phyloP scores from a whole-genome alignment of 2,888 invertebrate species.

The Parapristionchus giblindavisi region DNA sequence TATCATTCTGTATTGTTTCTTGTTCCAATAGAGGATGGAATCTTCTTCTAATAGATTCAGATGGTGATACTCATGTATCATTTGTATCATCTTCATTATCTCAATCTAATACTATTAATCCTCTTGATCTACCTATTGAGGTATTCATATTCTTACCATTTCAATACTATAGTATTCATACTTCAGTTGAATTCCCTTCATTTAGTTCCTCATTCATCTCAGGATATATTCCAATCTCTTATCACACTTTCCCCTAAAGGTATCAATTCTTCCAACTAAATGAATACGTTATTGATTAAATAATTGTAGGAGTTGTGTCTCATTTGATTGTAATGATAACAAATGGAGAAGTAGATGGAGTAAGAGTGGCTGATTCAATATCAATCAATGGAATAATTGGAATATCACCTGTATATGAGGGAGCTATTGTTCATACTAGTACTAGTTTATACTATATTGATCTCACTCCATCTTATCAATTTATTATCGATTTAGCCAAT shows the following conservation, averaged over 20 bases:
- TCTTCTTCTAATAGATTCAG: constrained; percentile 15
- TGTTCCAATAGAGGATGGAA: constrained; percentile 1
- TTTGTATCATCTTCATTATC: neutral
- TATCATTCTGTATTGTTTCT: neutral
- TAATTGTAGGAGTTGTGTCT: neutral
- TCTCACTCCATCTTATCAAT: neutral
- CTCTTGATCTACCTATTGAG: constrained; percentile 21
- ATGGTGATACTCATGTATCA: constrained; percentile 12
- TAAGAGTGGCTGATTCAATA: constrained; percentile 11
- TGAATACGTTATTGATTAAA: too few species aligned
- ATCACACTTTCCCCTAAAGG: constrained; percentile 9
- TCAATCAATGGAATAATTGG: neutral
- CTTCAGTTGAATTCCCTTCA: neutral
- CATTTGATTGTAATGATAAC: neutral
- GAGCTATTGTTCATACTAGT: neutral
- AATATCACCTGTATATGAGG: neutral
- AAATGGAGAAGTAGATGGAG: neutral
- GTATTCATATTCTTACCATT: neutral
- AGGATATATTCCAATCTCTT: neutral
- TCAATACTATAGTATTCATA: neutral
- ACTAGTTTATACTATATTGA: neutral
- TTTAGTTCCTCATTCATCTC: neutral
- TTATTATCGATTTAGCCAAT: neutral
- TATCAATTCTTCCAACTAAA: too few species aligned
- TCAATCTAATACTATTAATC: neutral